Base-by-base conservation (phyloP, 2,113 vertebrate genomes). In the Entomyzon cyanotis region DNA sequence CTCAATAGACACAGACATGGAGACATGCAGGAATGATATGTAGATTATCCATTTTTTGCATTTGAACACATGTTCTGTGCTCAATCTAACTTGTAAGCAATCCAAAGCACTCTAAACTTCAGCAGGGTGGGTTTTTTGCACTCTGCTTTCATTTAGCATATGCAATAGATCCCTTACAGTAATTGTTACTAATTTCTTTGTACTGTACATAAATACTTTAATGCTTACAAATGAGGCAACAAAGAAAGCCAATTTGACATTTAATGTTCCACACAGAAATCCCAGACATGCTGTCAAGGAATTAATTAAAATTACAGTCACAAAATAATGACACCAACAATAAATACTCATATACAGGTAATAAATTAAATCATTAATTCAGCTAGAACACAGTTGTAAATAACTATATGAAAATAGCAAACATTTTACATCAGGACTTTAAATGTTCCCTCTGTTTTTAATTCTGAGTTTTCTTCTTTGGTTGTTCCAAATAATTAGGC, bases 301-400 rank as follows among this genome's bases (percentile, higher is more conserved):
- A 94, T 83, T 95, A 94, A 95, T 97, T 96, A 94, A 94, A 94
- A 93, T 90, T 94, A 74, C n/a, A 91, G 70, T 85, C 83, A 90
- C 42, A 88, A 83, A 65, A 92, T 84, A 89, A 94, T 91, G 89
- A 82, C 65, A 59, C 31, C 44, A 84, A 74, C 42, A 83, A 90
- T 91, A 97, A 95, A 90, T 93, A 94, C 84, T 91, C 75, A 74
- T 79, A 80, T 69, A 83, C 85, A 90, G 87, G 91, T 95, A 96
- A 94, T 91, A 95, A 95, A 91, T 95, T 95, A 95, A 93, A 67
- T 94, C 82, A 87, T 91, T 95, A 95, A 95, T 83, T 93, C 91
- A 90, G n/a, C n/a, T 64, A 80, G 75, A 59, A 84, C 76, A 90
- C 42, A 65, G 89, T 35, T 91, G 84, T 94, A 97, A 95, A 95